phyloP scores from a whole-genome alignment of 2,113 vertebrate genomes.

The Peromyscus leucopus region DNA sequence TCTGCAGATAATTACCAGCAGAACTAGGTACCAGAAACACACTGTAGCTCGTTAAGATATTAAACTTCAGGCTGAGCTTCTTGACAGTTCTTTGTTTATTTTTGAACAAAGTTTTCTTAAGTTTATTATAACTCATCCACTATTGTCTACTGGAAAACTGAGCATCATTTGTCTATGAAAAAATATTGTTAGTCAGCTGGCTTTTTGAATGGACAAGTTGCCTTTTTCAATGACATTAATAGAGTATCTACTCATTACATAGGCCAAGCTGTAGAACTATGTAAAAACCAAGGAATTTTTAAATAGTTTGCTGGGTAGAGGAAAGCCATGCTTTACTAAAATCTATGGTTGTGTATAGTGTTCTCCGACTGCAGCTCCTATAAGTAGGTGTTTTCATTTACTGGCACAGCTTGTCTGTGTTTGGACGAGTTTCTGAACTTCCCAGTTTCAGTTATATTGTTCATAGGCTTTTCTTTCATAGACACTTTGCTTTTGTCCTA shows the following conservation, averaged over 20 bases:
- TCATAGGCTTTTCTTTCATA: neutral
- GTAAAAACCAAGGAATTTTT: neutral
- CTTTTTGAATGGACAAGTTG: neutral
- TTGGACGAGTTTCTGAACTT: neutral
- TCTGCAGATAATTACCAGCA: conserved; percentile 39
- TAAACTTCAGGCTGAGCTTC: conserved; percentile 43
- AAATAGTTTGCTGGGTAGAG: neutral
- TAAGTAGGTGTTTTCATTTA: neutral
- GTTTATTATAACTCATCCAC: conserved; percentile 43
- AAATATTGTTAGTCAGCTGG: neutral
- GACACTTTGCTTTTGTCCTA: neutral
- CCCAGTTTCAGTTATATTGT: neutral
- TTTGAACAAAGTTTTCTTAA: conserved; percentile 24
- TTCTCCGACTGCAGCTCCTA: neutral
- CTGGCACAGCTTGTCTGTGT: neutral
- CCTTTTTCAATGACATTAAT: neutral
- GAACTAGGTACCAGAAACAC: conserved; percentile 45
- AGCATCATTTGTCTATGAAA: neutral
- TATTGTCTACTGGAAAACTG: neutral
- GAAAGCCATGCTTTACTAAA: neutral
- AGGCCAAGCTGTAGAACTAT: neutral
- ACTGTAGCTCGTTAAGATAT: conserved; percentile 36
- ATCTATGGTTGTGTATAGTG: neutral
- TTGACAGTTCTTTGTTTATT: conserved; percentile 40
- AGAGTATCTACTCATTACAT: neutral